Evolutionary conservation across 2,888 invertebrate species (phyloP).

Genomic region (Mactromeris polynyma): DNA sequence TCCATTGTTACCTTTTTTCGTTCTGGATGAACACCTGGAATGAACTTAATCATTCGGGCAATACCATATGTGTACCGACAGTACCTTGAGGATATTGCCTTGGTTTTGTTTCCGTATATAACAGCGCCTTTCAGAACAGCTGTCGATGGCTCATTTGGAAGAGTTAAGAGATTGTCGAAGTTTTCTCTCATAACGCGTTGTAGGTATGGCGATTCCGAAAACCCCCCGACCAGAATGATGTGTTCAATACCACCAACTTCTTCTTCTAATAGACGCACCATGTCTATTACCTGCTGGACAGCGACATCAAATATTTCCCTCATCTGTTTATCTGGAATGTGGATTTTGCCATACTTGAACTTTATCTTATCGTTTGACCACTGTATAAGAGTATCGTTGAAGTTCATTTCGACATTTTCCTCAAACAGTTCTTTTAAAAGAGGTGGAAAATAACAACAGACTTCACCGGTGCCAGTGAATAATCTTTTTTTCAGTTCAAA

Average conservation of each 20-base stretch:
- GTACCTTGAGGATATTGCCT: slow-evolving; percentile 52
- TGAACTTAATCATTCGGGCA: slow-evolving; percentile 54
- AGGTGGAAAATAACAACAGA: slow-evolving; percentile 39
- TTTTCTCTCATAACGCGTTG: slow-evolving; percentile 31
- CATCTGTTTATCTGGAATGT: slow-evolving; percentile 9
- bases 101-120: slow-evolving; percentile 54
- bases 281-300: slow-evolving; percentile 8
- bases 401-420: neutral
- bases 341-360: slow-evolving; percentile 42
- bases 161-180: slow-evolving; percentile 26
- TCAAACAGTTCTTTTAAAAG: slow-evolving; percentile 28
- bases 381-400: slow-evolving; percentile 16
- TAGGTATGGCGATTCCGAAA: slow-evolving; percentile 46
- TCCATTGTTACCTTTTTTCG: slow-evolving; percentile 35
- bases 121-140: slow-evolving; percentile 67
- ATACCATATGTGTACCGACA: slow-evolving; percentile 68
- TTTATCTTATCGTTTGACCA: slow-evolving; percentile 7
- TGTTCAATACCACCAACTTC: slow-evolving; percentile 10
- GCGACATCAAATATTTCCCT: slow-evolving; percentile 41
- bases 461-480: slow-evolving; percentile 34
- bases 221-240: slow-evolving; percentile 54
- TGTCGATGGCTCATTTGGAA: slow-evolving; percentile 52
- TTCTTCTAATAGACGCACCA: neutral
- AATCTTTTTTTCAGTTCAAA: slow-evolving; percentile 52
- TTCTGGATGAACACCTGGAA: slow-evolving; percentile 34